Percentiles rank a stretch among this genome's conserved stretches.
phyloP scores from a whole-genome alignment of 2,888 invertebrate genomes.

The Ametastegia equiseti region DNA sequence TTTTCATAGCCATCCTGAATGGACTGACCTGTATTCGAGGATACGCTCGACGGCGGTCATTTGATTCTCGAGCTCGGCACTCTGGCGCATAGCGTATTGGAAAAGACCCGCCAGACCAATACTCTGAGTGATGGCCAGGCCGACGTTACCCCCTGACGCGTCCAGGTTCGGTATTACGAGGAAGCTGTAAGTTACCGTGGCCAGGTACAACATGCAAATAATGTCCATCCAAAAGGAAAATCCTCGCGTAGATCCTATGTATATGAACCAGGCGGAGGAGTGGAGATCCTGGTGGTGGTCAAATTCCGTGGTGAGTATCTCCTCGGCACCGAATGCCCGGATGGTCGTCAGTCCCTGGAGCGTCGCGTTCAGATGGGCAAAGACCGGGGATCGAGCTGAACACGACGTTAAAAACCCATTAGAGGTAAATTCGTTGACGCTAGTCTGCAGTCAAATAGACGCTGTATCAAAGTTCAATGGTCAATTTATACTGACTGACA shows the following conservation, averaged over 20 bases:
- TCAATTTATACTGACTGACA: conserved; percentile 87
- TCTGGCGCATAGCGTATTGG: conserved; percentile 95
- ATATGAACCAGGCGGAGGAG: conserved; percentile 94
- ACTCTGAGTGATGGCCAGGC: conserved; percentile 88
- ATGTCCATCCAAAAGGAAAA: conserved; percentile 96
- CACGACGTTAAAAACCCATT: too few species aligned
- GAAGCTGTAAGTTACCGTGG: conserved; percentile 91
- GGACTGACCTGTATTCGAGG: conserved; percentile 77
- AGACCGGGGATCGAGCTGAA: conserved; percentile 95
- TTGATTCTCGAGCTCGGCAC: conserved; percentile 91
- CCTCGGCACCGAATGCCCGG: conserved; percentile 90
- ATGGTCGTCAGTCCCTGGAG: conserved; percentile 95
- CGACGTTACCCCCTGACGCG: conserved; percentile 81
- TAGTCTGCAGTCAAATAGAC: too few species aligned
- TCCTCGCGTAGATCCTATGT: conserved; percentile 92
- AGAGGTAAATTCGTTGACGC: too few species aligned
- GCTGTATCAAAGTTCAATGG: too few species aligned
- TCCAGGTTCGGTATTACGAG: conserved; percentile 78
- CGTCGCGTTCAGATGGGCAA: conserved; percentile 93
- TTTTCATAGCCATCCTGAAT: neutral
- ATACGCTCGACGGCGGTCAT: conserved; percentile 95
- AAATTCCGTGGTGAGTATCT: conserved; percentile 87
- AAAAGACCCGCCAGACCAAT: conserved; percentile 88
- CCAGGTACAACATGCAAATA: conserved; percentile 91
- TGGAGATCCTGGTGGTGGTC: conserved; percentile 91